These are phyloP conservation scores for Gortyna flavago DNA, from an alignment of 2,888 invertebrate species.

Conservation along the genomic window DNA sequence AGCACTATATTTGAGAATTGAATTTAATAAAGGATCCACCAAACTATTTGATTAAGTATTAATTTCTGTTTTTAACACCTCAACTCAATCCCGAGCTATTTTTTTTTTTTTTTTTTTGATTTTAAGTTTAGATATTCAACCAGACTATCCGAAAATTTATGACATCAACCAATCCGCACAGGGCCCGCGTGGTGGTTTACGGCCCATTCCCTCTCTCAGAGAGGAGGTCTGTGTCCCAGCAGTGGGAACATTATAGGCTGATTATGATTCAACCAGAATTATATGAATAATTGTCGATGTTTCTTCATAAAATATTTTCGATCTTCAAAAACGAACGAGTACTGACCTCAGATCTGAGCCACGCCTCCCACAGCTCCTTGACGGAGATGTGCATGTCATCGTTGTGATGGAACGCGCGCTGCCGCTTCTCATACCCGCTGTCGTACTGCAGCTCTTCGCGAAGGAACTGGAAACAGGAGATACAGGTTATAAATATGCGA, in stretches of 20 bases:
- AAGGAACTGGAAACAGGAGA: slow-evolving; percentile 93
- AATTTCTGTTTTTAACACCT: neutral
- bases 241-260: neutral
- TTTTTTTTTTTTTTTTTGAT: neutral
- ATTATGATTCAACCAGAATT: neutral
- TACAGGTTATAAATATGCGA: neutral
- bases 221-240: neutral
- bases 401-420: slow-evolving; percentile 98
- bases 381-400: slow-evolving; percentile 99
- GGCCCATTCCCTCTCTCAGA: neutral
- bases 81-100: neutral
- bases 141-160: neutral
- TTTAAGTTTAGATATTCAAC: neutral
- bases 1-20: neutral
- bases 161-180: neutral
- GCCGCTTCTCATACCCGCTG: slow-evolving; percentile 97
- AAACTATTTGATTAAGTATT: neutral
- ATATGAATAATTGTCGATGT: neutral
- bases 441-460: slow-evolving; percentile 98
- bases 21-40: neutral
- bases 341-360: slow-evolving; percentile 96
- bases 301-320: neutral
- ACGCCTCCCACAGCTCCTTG: slow-evolving; percentile 99
- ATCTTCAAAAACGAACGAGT: neutral
- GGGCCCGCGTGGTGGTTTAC: neutral